A percentile compares a stretch with the other conserved stretches of the same genome.
phyloP scores from a whole-genome alignment of 2,113 vertebrate genomes.

The Crotophaga sulcirostris region DNA sequence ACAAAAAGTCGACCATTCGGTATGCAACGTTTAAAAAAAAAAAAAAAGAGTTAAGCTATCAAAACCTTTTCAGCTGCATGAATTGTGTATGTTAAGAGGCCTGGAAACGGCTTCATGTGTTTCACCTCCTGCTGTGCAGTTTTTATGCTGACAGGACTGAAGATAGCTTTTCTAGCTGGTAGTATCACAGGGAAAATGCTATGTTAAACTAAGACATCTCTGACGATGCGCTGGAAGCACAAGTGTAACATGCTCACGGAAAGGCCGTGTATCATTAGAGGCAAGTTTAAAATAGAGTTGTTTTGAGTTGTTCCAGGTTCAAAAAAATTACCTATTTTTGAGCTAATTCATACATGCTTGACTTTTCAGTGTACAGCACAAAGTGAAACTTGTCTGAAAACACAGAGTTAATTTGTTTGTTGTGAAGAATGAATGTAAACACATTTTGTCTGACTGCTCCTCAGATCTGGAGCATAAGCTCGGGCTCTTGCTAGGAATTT shows the following conservation, averaged over 20 bases:
- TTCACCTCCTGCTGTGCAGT: conserved; percentile 60
- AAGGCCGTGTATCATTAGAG: neutral
- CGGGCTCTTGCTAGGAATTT: neutral
- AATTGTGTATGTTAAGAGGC: conserved; percentile 63
- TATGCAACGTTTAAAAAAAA: neutral
- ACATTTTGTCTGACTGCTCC: neutral
- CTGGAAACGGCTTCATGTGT: conserved; percentile 62
- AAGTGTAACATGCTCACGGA: neutral
- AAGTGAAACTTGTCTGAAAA: neutral
- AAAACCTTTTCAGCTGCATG: conserved; percentile 53
- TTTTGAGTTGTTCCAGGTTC: neutral
- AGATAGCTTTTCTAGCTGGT: conserved; percentile 9
- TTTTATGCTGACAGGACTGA: conserved; percentile 61
- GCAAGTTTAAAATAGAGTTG: neutral
- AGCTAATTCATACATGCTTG: neutral
- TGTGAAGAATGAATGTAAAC: neutral
- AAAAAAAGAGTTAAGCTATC: neutral
- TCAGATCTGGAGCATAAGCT: neutral
- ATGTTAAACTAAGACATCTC: conserved; percentile 23
- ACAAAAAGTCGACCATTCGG: neutral
- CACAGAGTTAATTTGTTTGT: neutral
- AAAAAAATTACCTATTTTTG: neutral
- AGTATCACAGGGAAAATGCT: conserved; percentile 43
- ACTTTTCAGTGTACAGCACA: neutral
- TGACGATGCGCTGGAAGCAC: conserved; percentile 21